phyloP scores from a whole-genome alignment of 2,888 invertebrate genomes.

The Tenthredo notha region DNA sequence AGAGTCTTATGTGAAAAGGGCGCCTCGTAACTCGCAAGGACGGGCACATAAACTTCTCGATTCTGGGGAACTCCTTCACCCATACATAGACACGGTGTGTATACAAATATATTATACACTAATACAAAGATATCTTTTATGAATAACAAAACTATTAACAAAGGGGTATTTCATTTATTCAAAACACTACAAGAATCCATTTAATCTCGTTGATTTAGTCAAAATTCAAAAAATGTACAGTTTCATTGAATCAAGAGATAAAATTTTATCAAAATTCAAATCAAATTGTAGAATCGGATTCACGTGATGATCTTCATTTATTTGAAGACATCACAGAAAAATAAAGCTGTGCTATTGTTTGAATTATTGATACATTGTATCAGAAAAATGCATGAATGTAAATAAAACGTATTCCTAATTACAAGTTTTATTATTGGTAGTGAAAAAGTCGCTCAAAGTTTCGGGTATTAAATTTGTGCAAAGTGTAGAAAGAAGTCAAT shows the following conservation, averaged over 20 bases:
- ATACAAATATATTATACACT: neutral
- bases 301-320: neutral
- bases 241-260: neutral
- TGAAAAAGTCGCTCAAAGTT: no score
- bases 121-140: neutral
- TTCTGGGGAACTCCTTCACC: constrained; percentile 54
- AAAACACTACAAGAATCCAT: neutral
- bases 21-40: constrained; percentile 47
- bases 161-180: neutral
- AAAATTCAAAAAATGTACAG: neutral
- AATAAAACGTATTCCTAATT: no score
- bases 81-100: neutral
- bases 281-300: neutral
- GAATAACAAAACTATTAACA: neutral
- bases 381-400: no score
- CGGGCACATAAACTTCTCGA: constrained; percentile 53
- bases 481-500: no score
- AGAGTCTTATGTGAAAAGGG: constrained; percentile 51
- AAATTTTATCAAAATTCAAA: neutral
- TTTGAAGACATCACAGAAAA: neutral
- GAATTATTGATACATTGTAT: neutral
- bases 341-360: neutral
- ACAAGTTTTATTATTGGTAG: no score
- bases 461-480: no score
- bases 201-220: neutral